Base-by-base conservation (phyloP, 1,140 invertebrate genomes). In the Andricus grossulariae region DNA sequence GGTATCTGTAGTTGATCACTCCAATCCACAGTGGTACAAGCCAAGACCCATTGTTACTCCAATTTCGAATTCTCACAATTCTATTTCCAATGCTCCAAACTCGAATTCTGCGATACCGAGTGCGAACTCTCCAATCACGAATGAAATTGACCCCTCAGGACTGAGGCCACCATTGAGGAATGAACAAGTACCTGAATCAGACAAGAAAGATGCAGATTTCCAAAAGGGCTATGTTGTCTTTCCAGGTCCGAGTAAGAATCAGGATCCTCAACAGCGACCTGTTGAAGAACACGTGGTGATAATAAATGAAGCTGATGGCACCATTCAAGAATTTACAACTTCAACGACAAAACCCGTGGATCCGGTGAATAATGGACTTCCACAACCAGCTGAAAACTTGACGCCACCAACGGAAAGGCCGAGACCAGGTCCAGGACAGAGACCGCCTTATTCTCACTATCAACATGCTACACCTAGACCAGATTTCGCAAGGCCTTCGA, bases 221-320 rank as follows among this genome's bases (percentile, higher is more conserved):
- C 80, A 75, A 25, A 77, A 78, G 0, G 21, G 51, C 7, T 82
- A 81, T 13, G 49, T 87, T 10, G 71, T 77, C 4, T 87, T 86
- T 7, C 75, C 84, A 3, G 80, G 77, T n/a, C 45, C 76, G n/a
- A 78, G 72, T n/a, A 80, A 77, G 57, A 76, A 57, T 78, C 16
- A 76, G 74, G 72, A 84, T 60, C 25, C 2, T 32, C 73, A 54
- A 75, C 54, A 81, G 51, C n/a, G 80, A 74, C 76, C 86, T 0
- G 19, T 88, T 4, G 88, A 90, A 12, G 90, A 91, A 50, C 89
- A 89, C n/a, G 78, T 90, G 7, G 85, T 90, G 2, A 81, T 90
- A 8, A 83, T 89, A 49, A 90, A 91, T 52, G 88, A 90, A 55
- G 85, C 88, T 18, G 88, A 90, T 73, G 87, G 87, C 0, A 80